These are phyloP conservation scores for Pheosia gnoma DNA, from an alignment of 2,888 invertebrate species.

Conservation along the genomic window DNA sequence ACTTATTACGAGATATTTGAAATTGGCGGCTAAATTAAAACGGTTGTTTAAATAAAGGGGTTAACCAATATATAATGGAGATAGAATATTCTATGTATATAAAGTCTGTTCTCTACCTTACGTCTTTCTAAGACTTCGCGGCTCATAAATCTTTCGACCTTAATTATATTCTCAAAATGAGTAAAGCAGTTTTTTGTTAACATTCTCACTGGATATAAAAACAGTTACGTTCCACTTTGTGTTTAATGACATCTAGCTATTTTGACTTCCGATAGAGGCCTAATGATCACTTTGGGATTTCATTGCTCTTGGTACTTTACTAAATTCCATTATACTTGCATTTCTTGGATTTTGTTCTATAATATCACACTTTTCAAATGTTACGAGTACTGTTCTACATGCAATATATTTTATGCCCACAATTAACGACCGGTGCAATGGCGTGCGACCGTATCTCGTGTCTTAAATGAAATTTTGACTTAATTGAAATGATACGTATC, in stretches of 20 bases:
- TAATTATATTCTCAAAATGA: slow-evolving; percentile 7
- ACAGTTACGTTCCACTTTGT: slow-evolving; percentile 5
- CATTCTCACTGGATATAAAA: background rate
- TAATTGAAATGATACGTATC: slow-evolving; percentile 27
- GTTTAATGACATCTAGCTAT: background rate
- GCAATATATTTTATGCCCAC: slow-evolving; percentile 12
- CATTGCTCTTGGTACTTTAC: background rate
- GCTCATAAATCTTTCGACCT: slow-evolving; percentile 2
- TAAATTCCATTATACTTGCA: background rate
- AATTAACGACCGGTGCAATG: slow-evolving; percentile 18
- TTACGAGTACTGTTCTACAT: background rate
- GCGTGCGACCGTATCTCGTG: slow-evolving; percentile 28
- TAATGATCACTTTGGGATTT: background rate
- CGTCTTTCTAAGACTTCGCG: background rate
- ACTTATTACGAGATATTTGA: too few species aligned
- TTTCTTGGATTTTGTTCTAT: background rate
- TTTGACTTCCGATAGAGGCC: background rate
- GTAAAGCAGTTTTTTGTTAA: background rate
- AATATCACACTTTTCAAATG: background rate
- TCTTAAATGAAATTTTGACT: slow-evolving; percentile 34
- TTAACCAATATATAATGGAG: too few species aligned
- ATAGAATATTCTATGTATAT: background rate
- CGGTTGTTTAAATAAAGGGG: too few species aligned
- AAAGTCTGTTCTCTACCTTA: background rate
- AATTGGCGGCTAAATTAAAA: too few species aligned